A percentile compares a stretch with the other conserved stretches of the same genome.
These are phyloP conservation scores for Schizothorax lantsangensis DNA, from an alignment of 2,797 vertebrate species.

Conservation along the genomic window DNA sequence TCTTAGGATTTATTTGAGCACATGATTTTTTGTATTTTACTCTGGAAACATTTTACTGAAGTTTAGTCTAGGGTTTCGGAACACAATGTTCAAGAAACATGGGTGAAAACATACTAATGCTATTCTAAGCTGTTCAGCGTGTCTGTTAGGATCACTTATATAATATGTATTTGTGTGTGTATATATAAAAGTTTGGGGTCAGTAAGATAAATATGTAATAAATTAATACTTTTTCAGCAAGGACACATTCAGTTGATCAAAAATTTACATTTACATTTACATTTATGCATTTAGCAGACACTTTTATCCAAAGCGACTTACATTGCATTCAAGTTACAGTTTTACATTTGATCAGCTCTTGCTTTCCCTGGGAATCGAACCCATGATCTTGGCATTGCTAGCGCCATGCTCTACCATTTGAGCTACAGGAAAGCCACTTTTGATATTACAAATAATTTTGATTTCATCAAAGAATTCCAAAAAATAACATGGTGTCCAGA, in stretches of 20 bases:
- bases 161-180: no score
- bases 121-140: neutral
- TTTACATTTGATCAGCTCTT: no score
- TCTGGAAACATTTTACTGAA: slow-evolving; percentile 4
- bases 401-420: no score
- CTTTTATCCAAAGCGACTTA: no score
- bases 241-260: neutral
- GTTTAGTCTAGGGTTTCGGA: neutral
- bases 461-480: neutral
- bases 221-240: neutral
- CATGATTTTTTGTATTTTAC: slow-evolving; percentile 2
- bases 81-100: neutral
- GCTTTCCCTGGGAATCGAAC: no score
- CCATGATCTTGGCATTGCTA: no score
- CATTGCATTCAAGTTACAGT: no score
- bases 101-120: neutral
- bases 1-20: slow-evolving; percentile 6
- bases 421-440: neutral
- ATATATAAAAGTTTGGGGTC: neutral
- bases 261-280: no score
- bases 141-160: neutral
- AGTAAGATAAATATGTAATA: neutral
- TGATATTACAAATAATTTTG: neutral
- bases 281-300: no score
- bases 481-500: neutral